These are phyloP conservation scores for Plutomurus gul DNA, from an alignment of 1,140 invertebrate species.

Conservation along the genomic window DNA sequence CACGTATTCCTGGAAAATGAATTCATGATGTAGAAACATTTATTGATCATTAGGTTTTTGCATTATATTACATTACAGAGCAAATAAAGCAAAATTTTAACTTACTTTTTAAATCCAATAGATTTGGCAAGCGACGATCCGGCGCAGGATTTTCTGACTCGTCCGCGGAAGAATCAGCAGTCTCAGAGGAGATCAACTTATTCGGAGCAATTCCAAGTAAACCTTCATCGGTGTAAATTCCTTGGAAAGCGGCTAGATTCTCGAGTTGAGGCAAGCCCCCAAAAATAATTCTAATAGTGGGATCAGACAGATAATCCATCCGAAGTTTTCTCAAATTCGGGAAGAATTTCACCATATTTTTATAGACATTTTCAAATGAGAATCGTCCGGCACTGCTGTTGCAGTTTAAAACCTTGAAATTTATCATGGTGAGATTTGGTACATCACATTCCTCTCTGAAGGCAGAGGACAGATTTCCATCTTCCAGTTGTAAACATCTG, in stretches of 20 bases:
- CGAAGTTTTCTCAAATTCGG: background rate
- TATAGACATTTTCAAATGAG: background rate
- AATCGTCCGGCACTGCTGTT: background rate
- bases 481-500: background rate
- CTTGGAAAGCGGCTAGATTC: background rate
- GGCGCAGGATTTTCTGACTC: no score
- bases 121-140: no score
- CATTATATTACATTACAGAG: no score
- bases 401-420: background rate
- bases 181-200: no score
- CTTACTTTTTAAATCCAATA: no score
- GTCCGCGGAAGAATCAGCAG: background rate
- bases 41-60: no score
- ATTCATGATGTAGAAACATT: background rate
- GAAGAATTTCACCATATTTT: conserved; percentile 29
- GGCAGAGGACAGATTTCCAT: background rate
- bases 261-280: background rate
- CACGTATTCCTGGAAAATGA: background rate
- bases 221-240: conserved; percentile 1
- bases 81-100: no score
- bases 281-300: conserved; percentile 15
- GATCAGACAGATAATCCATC: conserved; percentile 25
- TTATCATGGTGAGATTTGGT: background rate
- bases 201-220: background rate
- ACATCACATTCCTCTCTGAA: background rate